Evolutionary conservation across 2,888 invertebrate species (phyloP).

Genomic region (Patella caerulea): DNA sequence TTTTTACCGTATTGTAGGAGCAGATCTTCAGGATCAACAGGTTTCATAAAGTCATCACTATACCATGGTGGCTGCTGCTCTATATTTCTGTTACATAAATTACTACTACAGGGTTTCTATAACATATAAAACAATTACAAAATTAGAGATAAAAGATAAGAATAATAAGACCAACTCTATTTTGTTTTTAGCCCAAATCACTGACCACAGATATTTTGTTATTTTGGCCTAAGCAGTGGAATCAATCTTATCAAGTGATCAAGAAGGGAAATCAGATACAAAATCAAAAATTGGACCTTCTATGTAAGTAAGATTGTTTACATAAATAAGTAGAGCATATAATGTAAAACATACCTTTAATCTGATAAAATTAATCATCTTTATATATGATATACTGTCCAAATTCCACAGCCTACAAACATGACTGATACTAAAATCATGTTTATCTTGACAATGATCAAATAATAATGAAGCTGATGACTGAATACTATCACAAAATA

Average conservation of each 20-base stretch:
- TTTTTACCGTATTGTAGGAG: slow-evolving; percentile 57
- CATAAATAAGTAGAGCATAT: too few relatives aligned
- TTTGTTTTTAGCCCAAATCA: too few relatives aligned
- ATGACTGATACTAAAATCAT: slow-evolving; percentile 50
- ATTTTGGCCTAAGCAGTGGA: too few relatives aligned
- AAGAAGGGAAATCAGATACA: too few relatives aligned
- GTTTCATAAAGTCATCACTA: slow-evolving; percentile 54
- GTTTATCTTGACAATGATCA: slow-evolving; percentile 45
- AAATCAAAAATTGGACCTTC: too few relatives aligned
- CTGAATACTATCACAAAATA: slow-evolving; percentile 50
- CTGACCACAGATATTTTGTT: too few relatives aligned
- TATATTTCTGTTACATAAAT: background rate
- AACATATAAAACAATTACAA: background rate
- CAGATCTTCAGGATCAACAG: slow-evolving; percentile 51
- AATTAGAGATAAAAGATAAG: background rate
- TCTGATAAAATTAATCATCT: slow-evolving; percentile 67
- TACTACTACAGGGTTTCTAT: background rate
- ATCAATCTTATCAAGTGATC: too few relatives aligned
- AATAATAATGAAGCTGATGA: slow-evolving; percentile 45
- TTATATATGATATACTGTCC: slow-evolving; percentile 67
- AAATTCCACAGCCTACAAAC: slow-evolving; percentile 45
- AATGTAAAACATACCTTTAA: slow-evolving; percentile 45
- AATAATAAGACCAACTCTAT: background rate
- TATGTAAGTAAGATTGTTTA: too few relatives aligned
- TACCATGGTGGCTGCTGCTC: slow-evolving; percentile 43